A percentile compares a stretch with the other conserved stretches of the same genome.
phyloP scores from a whole-genome alignment of 2,888 invertebrate species.

The Phlogophora meticulosa region DNA sequence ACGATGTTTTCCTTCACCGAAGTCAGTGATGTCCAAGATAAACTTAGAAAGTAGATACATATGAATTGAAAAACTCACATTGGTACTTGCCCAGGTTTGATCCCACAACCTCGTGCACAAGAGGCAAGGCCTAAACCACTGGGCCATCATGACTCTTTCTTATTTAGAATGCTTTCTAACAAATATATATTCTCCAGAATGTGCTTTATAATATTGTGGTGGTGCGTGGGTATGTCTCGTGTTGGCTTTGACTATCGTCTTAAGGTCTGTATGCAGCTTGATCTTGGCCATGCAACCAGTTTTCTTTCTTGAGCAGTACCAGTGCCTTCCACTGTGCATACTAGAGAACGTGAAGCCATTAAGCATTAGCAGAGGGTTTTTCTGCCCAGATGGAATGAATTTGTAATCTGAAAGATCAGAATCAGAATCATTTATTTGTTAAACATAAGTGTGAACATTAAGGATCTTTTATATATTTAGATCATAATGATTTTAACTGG shows the following conservation, averaged over 20 bases:
- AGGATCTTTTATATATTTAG: too few relatives aligned
- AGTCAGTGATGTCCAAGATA: too few relatives aligned
- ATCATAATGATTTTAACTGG: too few relatives aligned
- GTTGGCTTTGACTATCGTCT: conserved; percentile 51
- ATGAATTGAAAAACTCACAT: too few relatives aligned
- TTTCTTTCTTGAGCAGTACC: conserved; percentile 63
- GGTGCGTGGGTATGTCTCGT: conserved; percentile 66
- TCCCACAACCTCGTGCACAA: too few relatives aligned
- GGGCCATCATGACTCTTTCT: too few relatives aligned
- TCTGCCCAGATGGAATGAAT: conserved; percentile 55
- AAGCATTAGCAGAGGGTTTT: conserved; percentile 60
- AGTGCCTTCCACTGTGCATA: conserved; percentile 54
- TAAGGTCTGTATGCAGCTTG: conserved; percentile 54
- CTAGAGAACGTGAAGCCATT: conserved; percentile 67
- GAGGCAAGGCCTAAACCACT: too few relatives aligned
- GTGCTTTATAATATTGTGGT: conserved; percentile 60
- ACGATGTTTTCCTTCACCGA: too few relatives aligned
- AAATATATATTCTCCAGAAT: conserved; percentile 60
- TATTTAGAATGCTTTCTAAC: conserved; percentile 21
- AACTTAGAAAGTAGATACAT: too few relatives aligned
- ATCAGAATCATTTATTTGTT: too few relatives aligned
- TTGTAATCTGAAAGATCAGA: conserved; percentile 55
- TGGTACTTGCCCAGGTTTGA: too few relatives aligned
- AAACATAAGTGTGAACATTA: too few relatives aligned
- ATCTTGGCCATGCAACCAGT: conserved; percentile 66